Conservation (phyloP, 2,113 vertebrate species). For the Poeciliopsis prolifica region DNA sequence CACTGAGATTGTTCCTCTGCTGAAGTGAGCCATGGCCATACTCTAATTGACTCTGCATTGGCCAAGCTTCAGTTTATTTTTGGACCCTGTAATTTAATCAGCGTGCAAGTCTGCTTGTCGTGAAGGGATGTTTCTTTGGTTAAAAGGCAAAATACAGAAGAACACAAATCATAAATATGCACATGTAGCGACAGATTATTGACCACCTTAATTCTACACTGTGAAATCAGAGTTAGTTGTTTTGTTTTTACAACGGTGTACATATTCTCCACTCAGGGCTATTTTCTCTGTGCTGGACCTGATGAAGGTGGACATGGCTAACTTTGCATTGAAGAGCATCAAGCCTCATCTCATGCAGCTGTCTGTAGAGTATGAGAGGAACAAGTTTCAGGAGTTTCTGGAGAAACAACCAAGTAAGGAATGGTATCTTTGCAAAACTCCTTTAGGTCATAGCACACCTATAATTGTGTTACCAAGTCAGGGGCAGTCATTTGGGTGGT, state of each 20-base stretch:
- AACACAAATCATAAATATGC: not conserved
- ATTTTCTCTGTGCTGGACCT: slow-evolving; percentile 93
- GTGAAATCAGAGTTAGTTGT: not conserved
- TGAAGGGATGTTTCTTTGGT: not conserved
- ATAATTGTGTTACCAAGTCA: not conserved
- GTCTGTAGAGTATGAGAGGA: slow-evolving; percentile 96
- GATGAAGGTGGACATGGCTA: slow-evolving; percentile 98
- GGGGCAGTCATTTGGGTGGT: not conserved
- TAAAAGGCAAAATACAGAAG: fast-evolving
- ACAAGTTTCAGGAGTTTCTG: slow-evolving; percentile 93
- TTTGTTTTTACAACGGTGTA: not conserved
- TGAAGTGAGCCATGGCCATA: slow-evolving; percentile 81
- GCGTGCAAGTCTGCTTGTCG: not conserved
- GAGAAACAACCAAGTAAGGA: slow-evolving; percentile 93
- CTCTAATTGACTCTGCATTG: not conserved
- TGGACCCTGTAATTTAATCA: slow-evolving; percentile 11
- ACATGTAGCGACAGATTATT: not conserved
- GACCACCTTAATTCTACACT: not conserved
- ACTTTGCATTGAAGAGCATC: slow-evolving; percentile 92
- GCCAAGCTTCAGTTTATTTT: slow-evolving; percentile 24
- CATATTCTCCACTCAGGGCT: slow-evolving; percentile 72
- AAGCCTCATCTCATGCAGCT: slow-evolving; percentile 95
- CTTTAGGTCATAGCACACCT: not conserved
- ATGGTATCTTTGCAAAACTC: not conserved
- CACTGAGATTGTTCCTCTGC: slow-evolving; percentile 87